Evolutionary conservation across 2,888 invertebrate genomes (phyloP).

Genomic region (Drosophila anomalata): DNA sequence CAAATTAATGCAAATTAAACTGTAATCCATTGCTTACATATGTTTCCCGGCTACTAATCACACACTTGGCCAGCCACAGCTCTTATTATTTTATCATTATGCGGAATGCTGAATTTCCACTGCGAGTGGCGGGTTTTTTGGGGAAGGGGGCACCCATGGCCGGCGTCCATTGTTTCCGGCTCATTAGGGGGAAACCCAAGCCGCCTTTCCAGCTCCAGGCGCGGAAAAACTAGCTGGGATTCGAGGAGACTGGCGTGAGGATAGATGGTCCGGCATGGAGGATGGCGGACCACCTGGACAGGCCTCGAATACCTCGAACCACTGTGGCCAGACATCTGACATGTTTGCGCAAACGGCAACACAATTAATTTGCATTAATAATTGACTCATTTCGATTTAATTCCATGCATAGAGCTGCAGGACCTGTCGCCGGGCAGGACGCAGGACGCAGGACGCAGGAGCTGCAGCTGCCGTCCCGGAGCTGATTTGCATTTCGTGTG

Average conservation of each 20-base stretch:
- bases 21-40: neutral
- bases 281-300: neutral
- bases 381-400: slow-evolving; percentile 36
- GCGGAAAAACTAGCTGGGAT: no score
- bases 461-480: neutral
- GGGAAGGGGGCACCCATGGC: no score
- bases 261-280: no score
- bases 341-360: slow-evolving; percentile 23
- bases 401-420: slow-evolving; percentile 8
- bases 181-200: no score
- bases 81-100: neutral
- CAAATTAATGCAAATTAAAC: slow-evolving; percentile 12
- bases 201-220: neutral
- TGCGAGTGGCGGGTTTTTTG: no score
- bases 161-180: no score
- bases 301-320: neutral
- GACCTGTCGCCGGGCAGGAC: neutral
- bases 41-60: neutral
- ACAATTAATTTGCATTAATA: slow-evolving; percentile 45
- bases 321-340: slow-evolving; percentile 4
- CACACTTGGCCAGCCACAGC: neutral
- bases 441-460: no score
- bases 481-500: slow-evolving; percentile 32
- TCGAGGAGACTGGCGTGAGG: no score
- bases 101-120: neutral